Evolutionary conservation across 2,888 invertebrate species (phyloP).

Genomic region (Drosophila affinis): DNA sequence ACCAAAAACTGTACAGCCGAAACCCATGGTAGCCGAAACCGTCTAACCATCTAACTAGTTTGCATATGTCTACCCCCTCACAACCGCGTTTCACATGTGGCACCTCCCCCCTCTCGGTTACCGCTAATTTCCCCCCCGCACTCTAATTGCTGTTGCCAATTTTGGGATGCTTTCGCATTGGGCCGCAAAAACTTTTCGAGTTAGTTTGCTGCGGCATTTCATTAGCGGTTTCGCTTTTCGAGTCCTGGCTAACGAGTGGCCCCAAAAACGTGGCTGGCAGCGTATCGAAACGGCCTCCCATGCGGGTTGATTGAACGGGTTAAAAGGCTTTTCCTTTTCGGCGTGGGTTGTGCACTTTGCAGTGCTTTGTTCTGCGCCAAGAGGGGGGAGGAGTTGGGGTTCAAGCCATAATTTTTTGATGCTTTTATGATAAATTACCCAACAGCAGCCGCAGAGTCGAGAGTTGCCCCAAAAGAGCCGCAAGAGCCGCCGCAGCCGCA

Average conservation of each 20-base stretch:
- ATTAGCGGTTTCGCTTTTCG: constrained; percentile 66
- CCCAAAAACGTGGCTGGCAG: background rate
- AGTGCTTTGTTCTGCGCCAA: constrained; percentile 20
- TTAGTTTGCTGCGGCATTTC: constrained; percentile 60
- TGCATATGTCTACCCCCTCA: constrained; percentile 48
- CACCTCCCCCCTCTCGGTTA: background rate
- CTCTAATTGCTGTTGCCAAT: constrained; percentile 62
- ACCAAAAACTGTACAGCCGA: constrained; percentile 24
- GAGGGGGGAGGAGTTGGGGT: background rate
- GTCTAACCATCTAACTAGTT: constrained; percentile 45
- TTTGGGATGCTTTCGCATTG: constrained; percentile 13
- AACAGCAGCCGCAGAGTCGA: background rate
- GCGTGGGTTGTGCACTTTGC: background rate
- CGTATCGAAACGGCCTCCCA: background rate
- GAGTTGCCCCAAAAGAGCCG: constrained; percentile 1
- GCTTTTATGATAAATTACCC: constrained; percentile 42
- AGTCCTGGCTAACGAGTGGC: constrained; percentile 30
- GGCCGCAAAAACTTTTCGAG: constrained; percentile 58
- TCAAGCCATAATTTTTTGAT: constrained; percentile 35
- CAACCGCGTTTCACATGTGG: background rate
- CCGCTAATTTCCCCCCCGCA: constrained; percentile 1
- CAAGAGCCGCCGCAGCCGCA: constrained; percentile 50
- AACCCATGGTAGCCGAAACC: constrained; percentile 25
- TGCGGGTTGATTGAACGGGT: constrained; percentile 2
- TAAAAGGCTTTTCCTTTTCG: constrained; percentile 42